Base-by-base conservation (phyloP, 2,888 invertebrate genomes). In the Drosophila percnosoma region DNA sequence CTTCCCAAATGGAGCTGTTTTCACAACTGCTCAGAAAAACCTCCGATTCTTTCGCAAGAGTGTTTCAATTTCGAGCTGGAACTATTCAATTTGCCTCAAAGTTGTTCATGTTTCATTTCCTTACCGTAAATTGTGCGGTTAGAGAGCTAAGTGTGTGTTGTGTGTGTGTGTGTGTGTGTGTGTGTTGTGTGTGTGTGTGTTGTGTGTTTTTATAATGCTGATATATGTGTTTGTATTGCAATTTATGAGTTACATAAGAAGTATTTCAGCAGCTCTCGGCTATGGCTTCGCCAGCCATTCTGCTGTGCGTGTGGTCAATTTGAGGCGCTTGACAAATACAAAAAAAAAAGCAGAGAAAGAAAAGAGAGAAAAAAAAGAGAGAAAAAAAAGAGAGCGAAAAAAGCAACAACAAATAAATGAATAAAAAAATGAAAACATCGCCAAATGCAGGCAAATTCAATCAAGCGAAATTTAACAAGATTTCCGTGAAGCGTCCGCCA, bases 391-490 rank as follows among this genome's bases (percentile, higher is more conserved):
- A 8, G 5, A 24, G 38, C 2, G 8, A 38, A 45, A 40, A 45
- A 24, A 24, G 2, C 45, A 45, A 15, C 45, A 45, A 24, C 45
- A 45, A 45, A 45, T 45, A 27, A 24, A 27, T 42, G n/a, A 18
- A 40, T 15, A 51, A 45, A 48, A 59, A 36, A 58, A 7, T 7
- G 0, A 29, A 29, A 70, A 60, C 5, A 21, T 52, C 62, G 57
- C 42, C 63, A 80, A 76, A 65, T 78, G 77, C 78, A 80, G 66
- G 60, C 83, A 85, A 83, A 85, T 88, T 90, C 82, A 89, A 87
- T 87, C 85, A 85, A 83, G 88, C 89, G 78, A 75, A 79, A 88
- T 83, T 83, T 77, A 75, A 86, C 80, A 75, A 82, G 88, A 90
- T 88, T 90, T 88, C 83, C 75, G 69, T 90, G 83, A 79, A 62